Percentiles rank a stretch among this genome's conserved stretches.
Evolutionary conservation across 2,888 invertebrate genomes (phyloP).

Genomic region (Shargacucullia verbasci): DNA sequence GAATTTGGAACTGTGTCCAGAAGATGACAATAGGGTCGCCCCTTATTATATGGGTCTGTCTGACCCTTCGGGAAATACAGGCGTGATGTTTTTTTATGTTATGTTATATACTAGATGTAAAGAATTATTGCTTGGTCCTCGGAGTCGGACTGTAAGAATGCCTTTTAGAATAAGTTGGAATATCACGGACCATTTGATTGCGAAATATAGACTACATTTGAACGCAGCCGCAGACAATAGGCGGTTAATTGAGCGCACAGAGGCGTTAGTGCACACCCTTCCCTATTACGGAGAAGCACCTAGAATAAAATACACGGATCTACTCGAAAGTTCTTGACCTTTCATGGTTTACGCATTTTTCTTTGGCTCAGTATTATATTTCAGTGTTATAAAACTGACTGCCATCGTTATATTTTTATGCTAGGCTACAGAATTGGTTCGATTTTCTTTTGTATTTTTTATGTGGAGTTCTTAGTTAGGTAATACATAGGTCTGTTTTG

Average conservation of each 20-base stretch:
- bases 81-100: too few species aligned
- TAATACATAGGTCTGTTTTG: too few species aligned
- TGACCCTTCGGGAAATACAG: too few species aligned
- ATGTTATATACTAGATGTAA: too few species aligned
- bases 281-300: slow-evolving; percentile 19
- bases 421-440: too few species aligned
- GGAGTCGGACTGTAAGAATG: slow-evolving; percentile 16
- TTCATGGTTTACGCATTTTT: background rate
- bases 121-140: slow-evolving; percentile 17
- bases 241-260: slow-evolving; percentile 48
- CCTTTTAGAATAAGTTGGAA: slow-evolving; percentile 30
- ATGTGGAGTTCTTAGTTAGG: too few species aligned
- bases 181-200: slow-evolving; percentile 48
- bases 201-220: slow-evolving; percentile 46
- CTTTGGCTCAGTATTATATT: background rate
- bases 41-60: too few species aligned
- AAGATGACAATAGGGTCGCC: too few species aligned
- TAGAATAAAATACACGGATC: slow-evolving; percentile 20
- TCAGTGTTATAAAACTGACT: too few species aligned
- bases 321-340: slow-evolving; percentile 14
- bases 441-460: too few species aligned
- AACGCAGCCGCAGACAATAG: slow-evolving; percentile 42
- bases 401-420: too few species aligned
- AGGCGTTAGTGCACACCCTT: slow-evolving; percentile 16
- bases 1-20: too few species aligned